phyloP scores from a whole-genome alignment of 1,140 invertebrate species.

The Drosophila pectinifera region DNA sequence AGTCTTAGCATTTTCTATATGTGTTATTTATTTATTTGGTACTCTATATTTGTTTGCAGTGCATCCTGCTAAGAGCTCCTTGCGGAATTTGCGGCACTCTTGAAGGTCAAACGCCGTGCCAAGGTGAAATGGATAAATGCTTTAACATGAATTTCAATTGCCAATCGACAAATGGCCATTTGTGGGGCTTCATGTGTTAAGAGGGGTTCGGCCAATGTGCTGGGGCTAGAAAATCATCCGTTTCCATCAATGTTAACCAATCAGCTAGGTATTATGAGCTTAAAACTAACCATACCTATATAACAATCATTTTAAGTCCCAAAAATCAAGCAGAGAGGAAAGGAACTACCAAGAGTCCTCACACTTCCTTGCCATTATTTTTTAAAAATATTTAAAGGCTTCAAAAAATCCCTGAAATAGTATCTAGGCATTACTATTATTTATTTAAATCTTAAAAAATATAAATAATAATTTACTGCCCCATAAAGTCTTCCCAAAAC shows the following conservation, averaged over 20 bases:
- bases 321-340: neutral
- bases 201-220: neutral
- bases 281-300: neutral
- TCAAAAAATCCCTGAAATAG: neutral
- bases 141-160: constrained; percentile 50
- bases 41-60: neutral
- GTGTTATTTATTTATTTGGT: too few species aligned
- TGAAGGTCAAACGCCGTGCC: constrained; percentile 66
- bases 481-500: neutral
- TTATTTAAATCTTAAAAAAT: neutral
- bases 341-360: too few species aligned
- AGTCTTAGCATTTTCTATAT: too few species aligned
- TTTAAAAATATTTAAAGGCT: neutral
- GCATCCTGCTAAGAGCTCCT: neutral
- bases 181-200: constrained; percentile 19
- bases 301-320: too few species aligned
- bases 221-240: neutral
- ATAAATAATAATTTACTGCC: too few species aligned
- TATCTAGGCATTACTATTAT: neutral
- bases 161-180: constrained; percentile 50
- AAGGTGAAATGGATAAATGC: constrained; percentile 60
- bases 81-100: constrained; percentile 44
- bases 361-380: too few species aligned
- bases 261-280: neutral
- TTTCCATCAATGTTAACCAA: too few species aligned